A percentile compares a stretch with the other conserved stretches of the same genome.
Conservation (phyloP, 1,140 invertebrate species). For the Telenomus remus region DNA sequence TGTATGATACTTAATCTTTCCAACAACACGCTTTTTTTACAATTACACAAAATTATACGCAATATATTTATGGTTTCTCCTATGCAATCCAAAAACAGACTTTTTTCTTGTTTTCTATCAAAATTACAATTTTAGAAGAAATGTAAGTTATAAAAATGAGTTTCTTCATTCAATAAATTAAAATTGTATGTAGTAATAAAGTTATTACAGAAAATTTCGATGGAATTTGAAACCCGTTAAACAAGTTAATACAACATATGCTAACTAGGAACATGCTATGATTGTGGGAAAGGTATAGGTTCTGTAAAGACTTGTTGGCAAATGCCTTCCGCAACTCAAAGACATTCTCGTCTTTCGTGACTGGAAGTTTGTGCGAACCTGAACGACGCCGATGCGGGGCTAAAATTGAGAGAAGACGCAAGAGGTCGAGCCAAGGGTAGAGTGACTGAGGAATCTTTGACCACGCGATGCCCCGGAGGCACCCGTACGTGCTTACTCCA, state of each 20-base stretch:
- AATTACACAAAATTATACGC: neutral
- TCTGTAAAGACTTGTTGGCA: conserved; percentile 50
- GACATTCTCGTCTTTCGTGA: conserved; percentile 74
- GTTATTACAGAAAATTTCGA: too few species aligned
- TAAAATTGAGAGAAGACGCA: conserved; percentile 41
- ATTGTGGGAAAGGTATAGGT: conserved; percentile 32
- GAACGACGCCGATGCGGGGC: conserved; percentile 53
- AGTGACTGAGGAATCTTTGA: conserved; percentile 70
- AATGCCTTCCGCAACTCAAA: conserved; percentile 73
- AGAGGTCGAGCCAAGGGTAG: conserved; percentile 31
- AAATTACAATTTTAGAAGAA: too few species aligned
- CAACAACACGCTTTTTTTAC: conserved; percentile 34
- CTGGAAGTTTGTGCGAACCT: conserved; percentile 68
- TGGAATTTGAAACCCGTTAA: neutral
- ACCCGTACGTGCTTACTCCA: conserved; percentile 64
- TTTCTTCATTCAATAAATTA: too few species aligned
- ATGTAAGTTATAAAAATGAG: too few species aligned
- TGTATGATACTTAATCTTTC: conserved; percentile 37
- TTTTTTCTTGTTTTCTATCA: too few species aligned
- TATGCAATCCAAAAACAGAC: too few species aligned
- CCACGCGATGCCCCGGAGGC: conserved; percentile 68
- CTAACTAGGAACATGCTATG: conserved; percentile 32
- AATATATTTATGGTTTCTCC: too few species aligned
- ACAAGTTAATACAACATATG: conserved; percentile 19
- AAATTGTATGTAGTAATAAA: too few species aligned